Evolutionary conservation across 2,888 invertebrate species (phyloP).

Genomic region (Dynastes maya): DNA sequence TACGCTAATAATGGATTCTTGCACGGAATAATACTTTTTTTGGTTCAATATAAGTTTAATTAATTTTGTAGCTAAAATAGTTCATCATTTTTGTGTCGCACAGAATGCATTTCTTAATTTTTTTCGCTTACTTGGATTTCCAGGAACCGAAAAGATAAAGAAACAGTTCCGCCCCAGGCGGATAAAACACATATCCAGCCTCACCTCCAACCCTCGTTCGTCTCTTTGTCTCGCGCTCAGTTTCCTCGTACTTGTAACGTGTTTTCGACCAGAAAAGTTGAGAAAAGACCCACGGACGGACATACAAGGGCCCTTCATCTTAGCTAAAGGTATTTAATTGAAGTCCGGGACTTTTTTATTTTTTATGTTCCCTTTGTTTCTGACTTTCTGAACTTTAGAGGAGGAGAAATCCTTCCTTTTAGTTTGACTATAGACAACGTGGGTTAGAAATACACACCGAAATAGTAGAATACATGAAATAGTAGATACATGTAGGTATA

Average conservation of each 20-base stretch:
- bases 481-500: conserved; percentile 12
- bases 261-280: conserved; percentile 39
- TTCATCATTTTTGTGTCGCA: conserved; percentile 2
- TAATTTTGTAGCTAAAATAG: conserved; percentile 35
- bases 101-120: conserved; percentile 8
- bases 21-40: too few species aligned
- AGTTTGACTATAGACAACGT: conserved; percentile 26
- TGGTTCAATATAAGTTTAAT: too few species aligned
- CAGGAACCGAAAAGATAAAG: conserved; percentile 10
- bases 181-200: conserved; percentile 6
- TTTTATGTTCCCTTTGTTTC: conserved; percentile 66
- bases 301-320: conserved; percentile 50
- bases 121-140: background rate
- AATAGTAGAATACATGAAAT: too few species aligned
- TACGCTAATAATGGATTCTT: too few species aligned
- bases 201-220: background rate
- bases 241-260: background rate
- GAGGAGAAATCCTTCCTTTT: conserved; percentile 51
- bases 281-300: conserved; percentile 43
- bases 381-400: conserved; percentile 60
- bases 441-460: conserved; percentile 44
- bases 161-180: background rate
- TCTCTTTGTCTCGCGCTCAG: conserved; percentile 20
- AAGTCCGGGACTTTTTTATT: conserved; percentile 66
- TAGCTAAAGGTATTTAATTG: conserved; percentile 65